phyloP scores from a whole-genome alignment of 2,888 invertebrate species.

The Eupsilia transversa region DNA sequence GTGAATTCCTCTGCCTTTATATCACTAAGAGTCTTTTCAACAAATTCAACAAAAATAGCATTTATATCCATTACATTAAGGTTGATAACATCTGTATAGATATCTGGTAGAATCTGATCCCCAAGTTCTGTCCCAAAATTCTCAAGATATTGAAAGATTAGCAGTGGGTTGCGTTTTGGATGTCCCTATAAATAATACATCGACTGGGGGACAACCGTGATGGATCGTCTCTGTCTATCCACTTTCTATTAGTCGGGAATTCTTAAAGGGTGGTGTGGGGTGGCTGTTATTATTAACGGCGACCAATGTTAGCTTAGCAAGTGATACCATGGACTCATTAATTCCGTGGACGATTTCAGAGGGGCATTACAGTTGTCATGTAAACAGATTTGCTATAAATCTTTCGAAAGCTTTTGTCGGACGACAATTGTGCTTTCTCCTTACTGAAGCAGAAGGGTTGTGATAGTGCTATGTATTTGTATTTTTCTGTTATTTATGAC shows the following conservation, averaged over 20 bases:
- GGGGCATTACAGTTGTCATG: conserved; percentile 79
- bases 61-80: conserved; percentile 72
- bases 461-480: conserved; percentile 44
- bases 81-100: conserved; percentile 58
- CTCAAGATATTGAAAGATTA: conserved; percentile 91
- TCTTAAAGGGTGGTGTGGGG: conserved; percentile 89
- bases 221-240: conserved; percentile 88
- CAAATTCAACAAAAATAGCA: conserved; percentile 69
- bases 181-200: conserved; percentile 90
- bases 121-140: conserved; percentile 85
- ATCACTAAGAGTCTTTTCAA: conserved; percentile 67
- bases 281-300: conserved; percentile 85
- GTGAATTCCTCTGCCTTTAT: conserved; percentile 76
- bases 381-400: conserved; percentile 78
- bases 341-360: conserved; percentile 75
- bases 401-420: conserved; percentile 68
- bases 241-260: conserved; percentile 89
- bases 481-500: conserved; percentile 61
- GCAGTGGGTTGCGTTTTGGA: conserved; percentile 85
- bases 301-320: conserved; percentile 87
- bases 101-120: conserved; percentile 73
- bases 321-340: conserved; percentile 82
- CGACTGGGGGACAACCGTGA: conserved; percentile 85
- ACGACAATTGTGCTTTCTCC: conserved; percentile 59
- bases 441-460: conserved; percentile 59